These are phyloP conservation scores for Sminthurinus aureus DNA, from an alignment of 2,888 invertebrate genomes.

Conservation along the genomic window DNA sequence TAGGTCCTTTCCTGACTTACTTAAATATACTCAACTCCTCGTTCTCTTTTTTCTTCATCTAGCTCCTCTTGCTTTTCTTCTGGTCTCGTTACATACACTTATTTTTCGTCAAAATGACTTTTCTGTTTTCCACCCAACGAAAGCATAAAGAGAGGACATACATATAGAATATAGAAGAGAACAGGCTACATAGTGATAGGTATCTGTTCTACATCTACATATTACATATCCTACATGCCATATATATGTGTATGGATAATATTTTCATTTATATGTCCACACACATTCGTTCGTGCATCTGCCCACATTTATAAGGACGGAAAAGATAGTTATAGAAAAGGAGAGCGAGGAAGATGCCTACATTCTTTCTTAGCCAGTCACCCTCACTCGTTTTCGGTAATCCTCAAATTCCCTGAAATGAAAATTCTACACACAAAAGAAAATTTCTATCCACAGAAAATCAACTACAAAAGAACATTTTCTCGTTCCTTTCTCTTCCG, in stretches of 20 bases:
- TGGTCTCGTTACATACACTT: neutral
- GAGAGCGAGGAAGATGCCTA: neutral
- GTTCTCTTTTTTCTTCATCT: neutral
- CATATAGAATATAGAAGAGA: neutral
- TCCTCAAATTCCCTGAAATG: conserved; percentile 22
- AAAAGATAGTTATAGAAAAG: no score
- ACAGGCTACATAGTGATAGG: neutral
- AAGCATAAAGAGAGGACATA: neutral
- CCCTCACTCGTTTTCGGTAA: neutral
- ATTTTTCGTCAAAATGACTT: conserved; percentile 10
- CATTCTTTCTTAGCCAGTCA: neutral
- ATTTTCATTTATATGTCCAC: neutral
- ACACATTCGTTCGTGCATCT: no score
- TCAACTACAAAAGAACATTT: conserved; percentile 24
- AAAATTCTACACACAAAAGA: conserved; percentile 25
- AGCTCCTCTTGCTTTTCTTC: neutral
- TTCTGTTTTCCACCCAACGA: neutral
- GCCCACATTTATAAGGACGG: no score
- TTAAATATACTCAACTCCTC: conserved; percentile 3
- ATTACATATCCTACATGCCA: no score
- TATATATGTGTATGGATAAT: no score
- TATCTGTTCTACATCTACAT: no score
- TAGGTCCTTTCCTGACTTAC: neutral
- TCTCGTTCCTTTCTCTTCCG: neutral
- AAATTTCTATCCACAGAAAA: conserved; percentile 23